Percentiles rank a stretch among this genome's conserved stretches.
Conservation (phyloP, 2,113 vertebrate genomes). For the Lepidothrix coronata region DNA sequence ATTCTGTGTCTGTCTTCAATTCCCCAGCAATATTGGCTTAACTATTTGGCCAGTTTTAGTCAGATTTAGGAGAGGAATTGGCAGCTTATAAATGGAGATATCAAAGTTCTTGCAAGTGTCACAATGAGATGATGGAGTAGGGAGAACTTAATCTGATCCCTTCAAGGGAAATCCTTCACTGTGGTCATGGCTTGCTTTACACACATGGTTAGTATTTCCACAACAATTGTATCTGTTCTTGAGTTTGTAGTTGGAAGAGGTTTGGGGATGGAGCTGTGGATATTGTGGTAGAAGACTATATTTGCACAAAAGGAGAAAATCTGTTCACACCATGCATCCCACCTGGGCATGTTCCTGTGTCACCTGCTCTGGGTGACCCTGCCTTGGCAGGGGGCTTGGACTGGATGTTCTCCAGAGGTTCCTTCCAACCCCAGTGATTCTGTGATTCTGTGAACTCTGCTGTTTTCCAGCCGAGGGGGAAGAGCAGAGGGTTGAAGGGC, state of each 20-base stretch:
- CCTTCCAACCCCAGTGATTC: not conserved
- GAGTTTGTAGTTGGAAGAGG: not conserved
- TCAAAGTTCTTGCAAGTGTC: not conserved
- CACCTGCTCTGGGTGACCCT: not conserved
- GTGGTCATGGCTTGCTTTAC: not conserved
- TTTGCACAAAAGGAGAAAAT: not conserved
- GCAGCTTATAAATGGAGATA: not conserved
- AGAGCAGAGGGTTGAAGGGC: not conserved
- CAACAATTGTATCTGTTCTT: not conserved
- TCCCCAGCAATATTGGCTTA: not conserved
- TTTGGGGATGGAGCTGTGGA: not conserved
- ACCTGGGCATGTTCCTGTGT: not conserved
- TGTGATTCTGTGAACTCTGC: not conserved
- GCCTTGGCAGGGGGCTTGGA: not conserved
- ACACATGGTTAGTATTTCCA: not conserved
- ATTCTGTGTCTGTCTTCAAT: not conserved
- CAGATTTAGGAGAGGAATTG: not conserved
- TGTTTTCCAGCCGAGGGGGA: accelerated
- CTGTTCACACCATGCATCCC: not conserved
- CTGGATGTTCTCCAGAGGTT: not conserved
- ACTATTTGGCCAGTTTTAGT: accelerated
- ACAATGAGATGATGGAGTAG: accelerated
- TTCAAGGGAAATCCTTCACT: not conserved
- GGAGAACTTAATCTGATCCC: not conserved
- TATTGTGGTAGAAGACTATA: not conserved